Conservation (phyloP, 2,888 invertebrate genomes). For the Xylota sylvarum region DNA sequence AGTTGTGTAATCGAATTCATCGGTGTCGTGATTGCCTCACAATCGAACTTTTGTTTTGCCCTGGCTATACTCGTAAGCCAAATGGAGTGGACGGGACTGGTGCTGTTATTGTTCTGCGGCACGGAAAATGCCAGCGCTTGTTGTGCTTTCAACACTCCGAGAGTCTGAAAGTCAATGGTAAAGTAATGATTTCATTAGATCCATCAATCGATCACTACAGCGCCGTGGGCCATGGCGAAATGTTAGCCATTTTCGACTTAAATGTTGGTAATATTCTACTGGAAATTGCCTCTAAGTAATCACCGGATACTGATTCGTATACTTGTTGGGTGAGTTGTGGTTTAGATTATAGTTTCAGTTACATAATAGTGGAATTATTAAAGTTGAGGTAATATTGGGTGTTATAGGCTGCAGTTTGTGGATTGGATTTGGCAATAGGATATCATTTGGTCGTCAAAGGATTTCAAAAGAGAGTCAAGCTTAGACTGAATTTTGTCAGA, state of each 20-base stretch:
- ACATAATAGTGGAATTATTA: neutral
- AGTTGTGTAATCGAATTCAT: conserved; percentile 71
- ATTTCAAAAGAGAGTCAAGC: too few relatives aligned
- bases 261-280: conserved; percentile 70
- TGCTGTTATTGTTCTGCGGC: conserved; percentile 58
- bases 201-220: conserved; percentile 67
- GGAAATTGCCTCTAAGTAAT: conserved; percentile 62
- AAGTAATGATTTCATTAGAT: conserved; percentile 75
- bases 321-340: neutral
- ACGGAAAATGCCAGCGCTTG: conserved; percentile 43
- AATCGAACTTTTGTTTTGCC: conserved; percentile 36
- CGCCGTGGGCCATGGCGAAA: conserved; percentile 61
- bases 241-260: conserved; percentile 61
- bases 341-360: neutral
- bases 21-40: conserved; percentile 61
- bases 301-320: conserved; percentile 56
- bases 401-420: neutral
- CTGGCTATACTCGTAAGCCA: conserved; percentile 12
- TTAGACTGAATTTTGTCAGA: too few relatives aligned
- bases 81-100: neutral
- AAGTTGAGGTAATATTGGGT: neutral
- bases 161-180: conserved; percentile 48
- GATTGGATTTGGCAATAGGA: neutral
- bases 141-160: conserved; percentile 48
- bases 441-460: neutral